Percentiles rank a stretch among this genome's conserved stretches.
Evolutionary conservation across 1,140 invertebrate genomes (phyloP).

Genomic region (Drosophila miranda): DNA sequence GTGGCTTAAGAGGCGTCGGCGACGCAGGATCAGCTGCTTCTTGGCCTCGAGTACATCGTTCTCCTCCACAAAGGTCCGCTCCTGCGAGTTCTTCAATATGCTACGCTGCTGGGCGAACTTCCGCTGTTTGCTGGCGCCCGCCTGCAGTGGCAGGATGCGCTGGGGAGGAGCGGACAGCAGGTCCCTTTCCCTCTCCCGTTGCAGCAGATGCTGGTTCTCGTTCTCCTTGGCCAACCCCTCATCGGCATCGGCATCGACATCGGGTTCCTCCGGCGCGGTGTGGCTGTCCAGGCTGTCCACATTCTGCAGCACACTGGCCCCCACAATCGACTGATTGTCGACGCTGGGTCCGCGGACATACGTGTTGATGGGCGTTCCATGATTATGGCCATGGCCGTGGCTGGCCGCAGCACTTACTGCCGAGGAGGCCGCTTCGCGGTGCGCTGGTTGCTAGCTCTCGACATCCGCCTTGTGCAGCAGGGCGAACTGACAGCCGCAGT

Average conservation of each 20-base stretch:
- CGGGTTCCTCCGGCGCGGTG: slow-evolving; percentile 31
- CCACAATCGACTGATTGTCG: slow-evolving; percentile 70
- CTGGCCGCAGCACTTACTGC: slow-evolving; percentile 43
- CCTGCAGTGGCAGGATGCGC: slow-evolving; percentile 55
- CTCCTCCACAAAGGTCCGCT: slow-evolving; percentile 71
- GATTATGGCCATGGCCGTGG: slow-evolving; percentile 47
- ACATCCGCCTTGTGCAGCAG: slow-evolving; percentile 91
- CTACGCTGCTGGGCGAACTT: slow-evolving; percentile 77
- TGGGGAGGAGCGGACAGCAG: slow-evolving; percentile 23
- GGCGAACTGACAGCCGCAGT: slow-evolving; percentile 93
- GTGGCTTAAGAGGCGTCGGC: slow-evolving; percentile 76
- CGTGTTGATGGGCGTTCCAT: slow-evolving; percentile 78
- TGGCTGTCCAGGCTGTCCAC: slow-evolving; percentile 56
- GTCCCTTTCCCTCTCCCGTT: slow-evolving; percentile 22
- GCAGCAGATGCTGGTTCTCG: slow-evolving; percentile 34
- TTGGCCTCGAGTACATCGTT: slow-evolving; percentile 78
- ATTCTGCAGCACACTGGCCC: slow-evolving; percentile 61
- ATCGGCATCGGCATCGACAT: slow-evolving; percentile 29
- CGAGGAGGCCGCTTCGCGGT: slow-evolving; percentile 66
- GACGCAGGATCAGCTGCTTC: slow-evolving; percentile 77
- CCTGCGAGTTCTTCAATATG: slow-evolving; percentile 76
- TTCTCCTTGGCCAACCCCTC: slow-evolving; percentile 6
- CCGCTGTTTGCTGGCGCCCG: slow-evolving; percentile 46
- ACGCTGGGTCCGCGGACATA: slow-evolving; percentile 69
- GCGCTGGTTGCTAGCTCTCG: slow-evolving; percentile 83